Percentiles rank a stretch among this genome's conserved stretches.
Evolutionary conservation across 2,888 invertebrate species (phyloP).

Genomic region (Caenorhabditis sinica): DNA sequence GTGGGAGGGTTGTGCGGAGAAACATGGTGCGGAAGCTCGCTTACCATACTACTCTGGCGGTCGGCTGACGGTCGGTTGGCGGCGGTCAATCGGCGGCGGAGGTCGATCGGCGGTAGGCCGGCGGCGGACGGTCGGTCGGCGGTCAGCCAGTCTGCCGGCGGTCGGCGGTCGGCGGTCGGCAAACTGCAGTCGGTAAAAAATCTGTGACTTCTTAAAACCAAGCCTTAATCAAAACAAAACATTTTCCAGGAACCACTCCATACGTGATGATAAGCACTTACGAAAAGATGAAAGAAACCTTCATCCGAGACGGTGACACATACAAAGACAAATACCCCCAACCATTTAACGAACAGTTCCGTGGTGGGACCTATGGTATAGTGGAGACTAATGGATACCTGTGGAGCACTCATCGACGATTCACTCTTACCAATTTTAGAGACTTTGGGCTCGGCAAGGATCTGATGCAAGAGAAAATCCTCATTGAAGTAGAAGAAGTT

Average conservation of each 20-base stretch:
- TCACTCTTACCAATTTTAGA: conserved; percentile 40
- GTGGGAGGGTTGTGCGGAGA: no score
- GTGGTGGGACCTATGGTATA: conserved; percentile 56
- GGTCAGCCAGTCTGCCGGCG: no score
- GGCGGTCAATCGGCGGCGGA: no score
- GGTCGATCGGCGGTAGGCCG: no score
- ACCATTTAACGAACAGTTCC: conserved; percentile 21
- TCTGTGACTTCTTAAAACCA: no score
- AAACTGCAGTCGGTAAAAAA: no score
- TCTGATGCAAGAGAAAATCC: conserved; percentile 57
- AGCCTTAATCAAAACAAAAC: background rate
- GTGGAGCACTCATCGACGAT: conserved; percentile 64
- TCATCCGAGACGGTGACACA: conserved; percentile 45
- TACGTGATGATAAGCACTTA: conserved; percentile 52
- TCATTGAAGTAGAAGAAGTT: conserved; percentile 52
- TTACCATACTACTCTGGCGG: no score
- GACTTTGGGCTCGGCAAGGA: conserved; percentile 63
- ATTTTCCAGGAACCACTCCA: conserved; percentile 34
- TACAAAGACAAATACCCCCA: conserved; percentile 40
- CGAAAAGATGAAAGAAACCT: conserved; percentile 50
- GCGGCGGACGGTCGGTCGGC: no score
- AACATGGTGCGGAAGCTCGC: no score
- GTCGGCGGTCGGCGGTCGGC: no score
- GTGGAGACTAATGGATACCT: conserved; percentile 53
- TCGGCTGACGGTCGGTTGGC: no score